Conservation (phyloP, 2,888 invertebrate genomes). For the Drosophila vallismaia region DNA sequence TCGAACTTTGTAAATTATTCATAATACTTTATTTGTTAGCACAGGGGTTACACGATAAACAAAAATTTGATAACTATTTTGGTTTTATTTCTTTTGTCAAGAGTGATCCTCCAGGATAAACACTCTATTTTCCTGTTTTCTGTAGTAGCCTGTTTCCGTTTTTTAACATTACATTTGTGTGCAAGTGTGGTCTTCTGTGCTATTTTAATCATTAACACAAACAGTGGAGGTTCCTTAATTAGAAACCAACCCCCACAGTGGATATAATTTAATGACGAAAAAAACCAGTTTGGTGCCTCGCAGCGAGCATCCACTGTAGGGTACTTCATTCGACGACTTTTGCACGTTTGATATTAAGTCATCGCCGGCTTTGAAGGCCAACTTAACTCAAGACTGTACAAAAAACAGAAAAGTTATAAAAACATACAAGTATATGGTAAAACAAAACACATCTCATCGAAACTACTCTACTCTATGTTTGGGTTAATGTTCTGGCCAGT, state of each 20-base stretch:
- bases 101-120: not conserved
- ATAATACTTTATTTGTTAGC: conserved; percentile 17
- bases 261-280: not conserved
- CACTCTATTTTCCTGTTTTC: not conserved
- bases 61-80: not conserved
- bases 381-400: conserved; percentile 23
- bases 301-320: conserved; percentile 38
- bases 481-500: conserved; percentile 24
- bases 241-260: conserved; percentile 30
- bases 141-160: conserved; percentile 9
- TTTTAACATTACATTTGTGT: not conserved
- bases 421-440: not conserved
- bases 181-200: conserved; percentile 1
- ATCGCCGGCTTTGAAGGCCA: conserved; percentile 20
- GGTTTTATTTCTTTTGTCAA: too few relatives aligned
- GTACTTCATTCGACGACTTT: conserved; percentile 22
- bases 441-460: conserved; percentile 21
- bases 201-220: conserved; percentile 17
- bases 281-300: conserved; percentile 40
- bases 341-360: conserved; percentile 42
- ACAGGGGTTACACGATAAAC: not conserved
- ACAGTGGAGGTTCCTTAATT: conserved; percentile 35
- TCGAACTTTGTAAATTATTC: conserved; percentile 45
- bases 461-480: conserved; percentile 14
- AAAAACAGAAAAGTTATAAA: not conserved